Base-by-base conservation (phyloP, 1,140 invertebrate species). In the Zaprionus ornatus region DNA sequence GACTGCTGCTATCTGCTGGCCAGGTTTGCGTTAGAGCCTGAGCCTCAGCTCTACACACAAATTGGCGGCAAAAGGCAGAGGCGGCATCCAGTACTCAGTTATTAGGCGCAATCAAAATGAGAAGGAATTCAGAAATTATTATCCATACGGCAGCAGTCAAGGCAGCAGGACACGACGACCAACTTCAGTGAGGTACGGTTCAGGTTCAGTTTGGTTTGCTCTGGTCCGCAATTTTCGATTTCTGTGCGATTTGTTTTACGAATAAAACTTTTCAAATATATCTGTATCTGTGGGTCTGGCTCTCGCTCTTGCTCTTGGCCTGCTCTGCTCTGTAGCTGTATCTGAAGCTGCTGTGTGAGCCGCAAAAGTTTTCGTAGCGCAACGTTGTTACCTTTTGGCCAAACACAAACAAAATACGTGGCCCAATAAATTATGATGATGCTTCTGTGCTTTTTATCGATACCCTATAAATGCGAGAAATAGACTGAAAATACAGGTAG, bases 91-190 rank as follows among this genome's bases (percentile, higher is more conserved):
- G 85, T 88, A 88, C 85, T 88, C 85, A 88, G 85, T 88, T 88
- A 88, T 88, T 88, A 88, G 85, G 85, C 85, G 85, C 85, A 88
- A 88, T 88, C 85, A 88, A 88, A 88, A 88, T 88, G 85, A 88
- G 85, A 82, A 90, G 85, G 81, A 88, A 88, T 88, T 88, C 85
- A 85, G 81, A 88, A 88, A 88, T 88, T 88, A 88, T 88, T 88
- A 88, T 90, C 85, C 85, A 88, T 85, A 74, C 79, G 74, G 68
- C 78, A 70, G 69, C 79, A 80, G 65, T 79, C 83, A 80, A 65
- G 64, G 50, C 62, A 40, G 56, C 84, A 86, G 83, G 85, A 88
- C 83, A 84, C 75, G 70, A 84, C 75, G 70, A 65, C 45, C 42
- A 63, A 50, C 25, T 48, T 72, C 40, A 45, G 40, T 45, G n/a